Conservation (phyloP, 1,140 invertebrate genomes). For the Drosophila tsacasi region DNA sequence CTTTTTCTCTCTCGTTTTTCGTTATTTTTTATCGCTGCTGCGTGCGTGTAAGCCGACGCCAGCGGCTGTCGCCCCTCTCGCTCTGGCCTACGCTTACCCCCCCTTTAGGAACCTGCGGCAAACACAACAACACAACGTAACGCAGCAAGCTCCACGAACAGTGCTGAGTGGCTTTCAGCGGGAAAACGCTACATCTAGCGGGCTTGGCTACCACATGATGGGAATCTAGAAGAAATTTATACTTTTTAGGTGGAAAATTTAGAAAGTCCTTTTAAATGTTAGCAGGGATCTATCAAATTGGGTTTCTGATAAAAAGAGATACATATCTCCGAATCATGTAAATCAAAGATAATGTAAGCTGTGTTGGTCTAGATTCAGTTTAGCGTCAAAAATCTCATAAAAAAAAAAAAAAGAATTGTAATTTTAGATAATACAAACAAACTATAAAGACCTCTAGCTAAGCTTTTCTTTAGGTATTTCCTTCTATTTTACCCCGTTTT, state of each 20-base stretch:
- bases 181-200: conserved; percentile 11
- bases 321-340: not conserved
- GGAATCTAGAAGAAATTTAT: not conserved
- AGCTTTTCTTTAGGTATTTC: not conserved
- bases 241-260: not conserved
- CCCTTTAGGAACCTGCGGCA: conserved; percentile 54
- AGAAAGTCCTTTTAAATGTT: not conserved
- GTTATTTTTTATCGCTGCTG: conserved; percentile 71
- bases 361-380: not conserved
- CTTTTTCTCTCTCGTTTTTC: conserved; percentile 44
- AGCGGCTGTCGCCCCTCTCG: conserved; percentile 40
- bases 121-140: conserved; percentile 39
- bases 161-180: conserved; percentile 11
- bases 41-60: conserved; percentile 80
- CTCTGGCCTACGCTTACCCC: conserved; percentile 26
- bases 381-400: not conserved
- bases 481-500: no score
- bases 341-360: not conserved
- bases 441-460: not conserved
- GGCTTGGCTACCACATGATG: not conserved
- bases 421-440: not conserved
- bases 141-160: conserved; percentile 46
- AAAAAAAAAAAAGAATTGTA: not conserved
- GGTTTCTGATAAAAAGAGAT: no score
- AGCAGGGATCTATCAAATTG: not conserved